Conservation (phyloP, 2,888 invertebrate species). For the Incurvaria masculella region DNA sequence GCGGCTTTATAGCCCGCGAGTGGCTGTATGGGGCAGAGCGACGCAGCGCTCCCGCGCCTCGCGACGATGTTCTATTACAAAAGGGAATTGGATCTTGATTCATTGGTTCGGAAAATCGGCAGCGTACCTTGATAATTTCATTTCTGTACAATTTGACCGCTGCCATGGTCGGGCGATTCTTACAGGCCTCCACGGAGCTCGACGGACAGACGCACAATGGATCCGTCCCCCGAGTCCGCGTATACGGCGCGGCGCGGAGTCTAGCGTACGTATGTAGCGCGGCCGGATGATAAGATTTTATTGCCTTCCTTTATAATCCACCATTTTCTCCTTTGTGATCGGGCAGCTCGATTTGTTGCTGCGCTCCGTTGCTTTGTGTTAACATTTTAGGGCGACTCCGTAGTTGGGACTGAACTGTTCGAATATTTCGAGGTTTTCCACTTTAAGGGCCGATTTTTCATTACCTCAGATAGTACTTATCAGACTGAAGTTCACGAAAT, state of each 20-base stretch:
- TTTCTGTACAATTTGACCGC: slow-evolving; percentile 59
- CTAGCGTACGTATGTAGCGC: too few relatives aligned
- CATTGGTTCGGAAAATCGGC: slow-evolving; percentile 59
- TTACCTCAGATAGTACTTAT: too few relatives aligned
- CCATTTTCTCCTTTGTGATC: slow-evolving; percentile 38
- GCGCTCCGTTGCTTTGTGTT: too few relatives aligned
- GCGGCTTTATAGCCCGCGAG: too few relatives aligned
- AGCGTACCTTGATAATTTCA: slow-evolving; percentile 59
- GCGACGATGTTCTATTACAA: slow-evolving; percentile 58
- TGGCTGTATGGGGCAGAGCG: too few relatives aligned
- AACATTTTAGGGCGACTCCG: too few relatives aligned
- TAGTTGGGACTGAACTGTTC: too few relatives aligned
- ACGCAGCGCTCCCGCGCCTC: slow-evolving; percentile 42
- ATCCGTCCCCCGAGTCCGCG: too few relatives aligned
- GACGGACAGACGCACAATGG: background rate
- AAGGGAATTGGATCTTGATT: slow-evolving; percentile 59
- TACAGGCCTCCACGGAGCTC: slow-evolving; percentile 46
- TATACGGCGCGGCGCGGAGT: too few relatives aligned
- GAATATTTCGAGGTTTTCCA: too few relatives aligned
- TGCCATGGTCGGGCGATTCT: slow-evolving; percentile 53
- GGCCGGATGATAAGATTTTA: slow-evolving; percentile 38
- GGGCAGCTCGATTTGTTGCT: background rate
- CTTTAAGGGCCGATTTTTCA: too few relatives aligned
- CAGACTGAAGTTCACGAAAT: too few relatives aligned
- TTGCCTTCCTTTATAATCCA: slow-evolving; percentile 57